phyloP scores from a whole-genome alignment of 1,140 invertebrate genomes.

The Procambarus clarkii region DNA sequence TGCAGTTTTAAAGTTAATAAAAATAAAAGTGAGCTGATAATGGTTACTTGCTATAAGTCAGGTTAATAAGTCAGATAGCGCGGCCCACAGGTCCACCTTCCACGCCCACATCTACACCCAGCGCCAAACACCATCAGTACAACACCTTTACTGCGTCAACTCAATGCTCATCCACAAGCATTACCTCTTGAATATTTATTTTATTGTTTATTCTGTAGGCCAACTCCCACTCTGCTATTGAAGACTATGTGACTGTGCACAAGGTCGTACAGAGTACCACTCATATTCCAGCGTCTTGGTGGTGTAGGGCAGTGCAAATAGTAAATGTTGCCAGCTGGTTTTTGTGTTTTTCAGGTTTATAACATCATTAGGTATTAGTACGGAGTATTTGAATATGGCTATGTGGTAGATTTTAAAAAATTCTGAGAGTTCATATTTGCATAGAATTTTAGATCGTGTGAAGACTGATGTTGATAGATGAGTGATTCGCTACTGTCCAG shows the following conservation, averaged over 20 bases:
- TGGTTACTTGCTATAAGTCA: slow-evolving; percentile 34
- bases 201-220: slow-evolving; percentile 11
- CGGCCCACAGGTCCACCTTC: slow-evolving; percentile 26
- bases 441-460: background rate
- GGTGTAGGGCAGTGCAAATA: background rate
- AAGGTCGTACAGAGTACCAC: background rate
- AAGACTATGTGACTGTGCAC: background rate
- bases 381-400: background rate
- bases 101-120: slow-evolving; percentile 38
- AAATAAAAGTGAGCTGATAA: slow-evolving; percentile 15
- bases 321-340: background rate
- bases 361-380: background rate
- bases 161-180: slow-evolving; percentile 30
- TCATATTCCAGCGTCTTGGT: slow-evolving; percentile 1
- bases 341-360: slow-evolving; percentile 3
- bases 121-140: slow-evolving; percentile 56
- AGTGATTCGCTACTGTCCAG: background rate
- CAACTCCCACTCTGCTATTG: background rate
- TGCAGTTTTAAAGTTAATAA: slow-evolving; percentile 21
- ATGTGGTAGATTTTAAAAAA: background rate
- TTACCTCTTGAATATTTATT: slow-evolving; percentile 11
- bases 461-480: background rate
- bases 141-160: slow-evolving; percentile 37
- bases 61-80: too few relatives aligned
- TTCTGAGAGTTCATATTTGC: background rate